Evolutionary conservation across 2,113 vertebrate genomes (phyloP).

Genomic region (Silurus meridionalis): DNA sequence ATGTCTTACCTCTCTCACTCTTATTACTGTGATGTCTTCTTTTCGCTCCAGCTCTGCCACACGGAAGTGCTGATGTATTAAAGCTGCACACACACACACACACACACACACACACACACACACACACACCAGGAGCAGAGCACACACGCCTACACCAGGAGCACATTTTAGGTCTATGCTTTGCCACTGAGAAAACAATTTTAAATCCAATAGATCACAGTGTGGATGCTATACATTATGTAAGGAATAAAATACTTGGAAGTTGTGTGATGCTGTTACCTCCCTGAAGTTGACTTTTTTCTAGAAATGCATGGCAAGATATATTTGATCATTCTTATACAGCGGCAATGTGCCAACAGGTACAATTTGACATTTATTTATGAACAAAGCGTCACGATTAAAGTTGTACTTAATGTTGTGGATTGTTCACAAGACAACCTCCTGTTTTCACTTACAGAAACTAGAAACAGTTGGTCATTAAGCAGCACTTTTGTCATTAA

Average conservation of each 20-base stretch:
- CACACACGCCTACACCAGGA: background rate
- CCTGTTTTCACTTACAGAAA: background rate
- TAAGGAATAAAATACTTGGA: background rate
- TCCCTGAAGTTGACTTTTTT: background rate
- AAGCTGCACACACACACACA: background rate
- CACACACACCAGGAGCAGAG: background rate
- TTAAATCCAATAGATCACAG: slow-evolving; percentile 16
- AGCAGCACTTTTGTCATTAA: background rate
- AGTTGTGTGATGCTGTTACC: background rate
- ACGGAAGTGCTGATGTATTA: slow-evolving; percentile 19
- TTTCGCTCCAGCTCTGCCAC: slow-evolving; percentile 7
- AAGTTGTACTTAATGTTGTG: background rate
- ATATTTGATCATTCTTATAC: background rate
- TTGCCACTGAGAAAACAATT: slow-evolving; percentile 1
- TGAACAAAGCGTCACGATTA: background rate
- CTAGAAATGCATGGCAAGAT: background rate
- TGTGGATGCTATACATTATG: slow-evolving; percentile 1
- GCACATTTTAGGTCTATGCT: background rate
- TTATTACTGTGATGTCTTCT: slow-evolving; percentile 17
- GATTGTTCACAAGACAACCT: background rate
- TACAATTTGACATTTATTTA: background rate
- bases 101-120: background rate
- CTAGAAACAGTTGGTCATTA: background rate
- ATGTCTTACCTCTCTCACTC: slow-evolving; percentile 22
- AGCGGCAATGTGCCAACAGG: background rate